Conservation (phyloP, 2,888 invertebrate species). For the Lycocerus yunnanus region DNA sequence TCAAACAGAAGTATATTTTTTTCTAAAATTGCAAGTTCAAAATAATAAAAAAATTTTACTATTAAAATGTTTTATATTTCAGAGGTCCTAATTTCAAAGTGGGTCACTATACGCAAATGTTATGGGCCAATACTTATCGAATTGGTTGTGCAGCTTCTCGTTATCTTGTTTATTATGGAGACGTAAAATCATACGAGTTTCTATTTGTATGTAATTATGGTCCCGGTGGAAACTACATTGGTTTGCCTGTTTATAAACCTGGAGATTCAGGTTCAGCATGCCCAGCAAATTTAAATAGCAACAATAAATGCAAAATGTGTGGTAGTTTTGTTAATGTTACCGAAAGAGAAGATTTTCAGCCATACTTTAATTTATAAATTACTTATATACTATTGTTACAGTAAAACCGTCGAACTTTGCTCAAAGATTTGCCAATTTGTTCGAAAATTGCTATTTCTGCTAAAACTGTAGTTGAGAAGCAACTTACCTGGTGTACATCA, state of each 20-base stretch:
- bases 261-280: slow-evolving; percentile 47
- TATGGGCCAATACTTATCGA: slow-evolving; percentile 50
- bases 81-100: slow-evolving; percentile 42
- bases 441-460: too few relatives aligned
- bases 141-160: slow-evolving; percentile 49
- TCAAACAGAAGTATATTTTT: too few relatives aligned
- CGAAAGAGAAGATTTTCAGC: slow-evolving; percentile 1
- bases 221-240: slow-evolving; percentile 50
- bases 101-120: slow-evolving; percentile 52
- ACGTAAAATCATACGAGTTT: slow-evolving; percentile 43
- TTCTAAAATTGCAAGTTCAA: not conserved
- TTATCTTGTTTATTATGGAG: slow-evolving; percentile 37
- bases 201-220: slow-evolving; percentile 52
- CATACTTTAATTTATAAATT: slow-evolving; percentile 13
- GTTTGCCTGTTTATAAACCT: slow-evolving; percentile 46
- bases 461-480: too few relatives aligned
- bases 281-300: slow-evolving; percentile 32
- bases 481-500: too few relatives aligned
- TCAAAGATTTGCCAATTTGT: not conserved
- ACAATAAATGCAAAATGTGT: slow-evolving; percentile 44
- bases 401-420: too few relatives aligned
- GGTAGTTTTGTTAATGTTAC: slow-evolving; percentile 31
- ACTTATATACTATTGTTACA: too few relatives aligned
- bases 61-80: too few relatives aligned
- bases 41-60: too few relatives aligned